Conservation (phyloP, 2,113 vertebrate genomes). For the Eulacestoma nigropectus region DNA sequence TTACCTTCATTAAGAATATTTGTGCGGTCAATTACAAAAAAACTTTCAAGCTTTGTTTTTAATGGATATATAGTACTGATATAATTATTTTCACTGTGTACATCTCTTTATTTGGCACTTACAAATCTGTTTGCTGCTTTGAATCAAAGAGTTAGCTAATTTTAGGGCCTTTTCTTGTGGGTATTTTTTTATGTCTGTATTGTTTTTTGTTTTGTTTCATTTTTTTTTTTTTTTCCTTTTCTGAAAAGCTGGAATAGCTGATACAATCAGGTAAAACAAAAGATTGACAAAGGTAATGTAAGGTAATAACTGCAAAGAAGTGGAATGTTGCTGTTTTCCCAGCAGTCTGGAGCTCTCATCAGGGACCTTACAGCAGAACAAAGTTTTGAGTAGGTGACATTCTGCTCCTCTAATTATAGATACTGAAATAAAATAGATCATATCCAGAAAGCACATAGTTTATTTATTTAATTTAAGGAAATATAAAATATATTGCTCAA, state of each 20-base stretch:
- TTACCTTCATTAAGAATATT: background rate
- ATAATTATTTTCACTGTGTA: background rate
- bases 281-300: background rate
- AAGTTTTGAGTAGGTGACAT: background rate
- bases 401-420: background rate
- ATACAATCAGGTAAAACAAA: background rate
- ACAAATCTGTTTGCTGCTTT: background rate
- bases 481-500: background rate
- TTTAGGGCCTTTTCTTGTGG: background rate
- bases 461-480: background rate
- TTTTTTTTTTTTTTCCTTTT: too few relatives aligned
- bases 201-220: background rate
- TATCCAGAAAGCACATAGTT: background rate
- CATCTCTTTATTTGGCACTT: fast-evolving
- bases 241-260: background rate
- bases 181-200: background rate
- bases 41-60: background rate
- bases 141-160: background rate
- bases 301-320: background rate
- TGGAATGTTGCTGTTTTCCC: background rate
- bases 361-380: background rate
- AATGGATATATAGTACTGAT: background rate
- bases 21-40: background rate
- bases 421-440: background rate
- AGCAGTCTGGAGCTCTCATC: background rate